phyloP scores from a whole-genome alignment of 1,140 invertebrate genomes.

The Ericerus pela region DNA sequence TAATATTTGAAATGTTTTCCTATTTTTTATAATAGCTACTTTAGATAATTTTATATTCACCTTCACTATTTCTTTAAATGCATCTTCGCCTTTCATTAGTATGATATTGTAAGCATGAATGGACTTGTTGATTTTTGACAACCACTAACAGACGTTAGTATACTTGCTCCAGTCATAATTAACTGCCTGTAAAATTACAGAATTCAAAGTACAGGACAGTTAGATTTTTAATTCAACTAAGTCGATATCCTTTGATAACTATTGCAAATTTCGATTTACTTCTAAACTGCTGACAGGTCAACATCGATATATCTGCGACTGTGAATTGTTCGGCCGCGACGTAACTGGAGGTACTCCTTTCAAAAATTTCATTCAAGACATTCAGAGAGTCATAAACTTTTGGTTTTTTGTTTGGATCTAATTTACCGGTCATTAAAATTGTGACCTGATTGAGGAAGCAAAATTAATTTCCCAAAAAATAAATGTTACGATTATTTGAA shows the following conservation, averaged over 20 bases:
- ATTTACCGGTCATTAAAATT: not conserved
- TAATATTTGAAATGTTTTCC: too few species aligned
- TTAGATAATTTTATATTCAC: too few species aligned
- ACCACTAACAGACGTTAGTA: not conserved
- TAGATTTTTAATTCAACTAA: not conserved
- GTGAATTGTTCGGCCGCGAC: not conserved
- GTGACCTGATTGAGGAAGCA: not conserved
- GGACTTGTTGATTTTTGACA: not conserved
- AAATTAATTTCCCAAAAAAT: not conserved
- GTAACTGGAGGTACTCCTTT: not conserved
- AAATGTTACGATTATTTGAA: not conserved
- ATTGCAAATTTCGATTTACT: not conserved
- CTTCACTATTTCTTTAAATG: not conserved
- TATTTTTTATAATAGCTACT: too few species aligned
- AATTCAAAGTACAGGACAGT: not conserved
- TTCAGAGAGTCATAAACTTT: not conserved
- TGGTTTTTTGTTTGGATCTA: not conserved
- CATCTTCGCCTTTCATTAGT: not conserved
- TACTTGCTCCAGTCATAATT: not conserved
- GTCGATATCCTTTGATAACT: not conserved
- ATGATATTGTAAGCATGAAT: not conserved
- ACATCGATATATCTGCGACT: not conserved
- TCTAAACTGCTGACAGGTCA: not conserved
- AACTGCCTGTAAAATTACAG: not conserved
- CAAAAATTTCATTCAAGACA: conserved; percentile 4